Base-by-base conservation (phyloP, 2,797 vertebrate genomes). In the Scleropages formosus region DNA sequence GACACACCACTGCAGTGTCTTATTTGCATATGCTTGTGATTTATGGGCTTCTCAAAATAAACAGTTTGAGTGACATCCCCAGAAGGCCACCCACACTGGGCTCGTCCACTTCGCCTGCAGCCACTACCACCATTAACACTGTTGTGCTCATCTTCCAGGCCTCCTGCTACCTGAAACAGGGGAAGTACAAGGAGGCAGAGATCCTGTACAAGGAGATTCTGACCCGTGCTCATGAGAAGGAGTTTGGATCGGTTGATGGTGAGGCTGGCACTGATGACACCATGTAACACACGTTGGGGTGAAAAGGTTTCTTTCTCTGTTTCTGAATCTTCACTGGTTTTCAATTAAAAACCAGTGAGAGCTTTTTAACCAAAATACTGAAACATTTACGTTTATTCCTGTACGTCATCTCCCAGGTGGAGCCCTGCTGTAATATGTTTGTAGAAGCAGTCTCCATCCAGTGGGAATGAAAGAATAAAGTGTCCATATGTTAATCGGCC, bases 241-340 rank as follows among this genome's bases (percentile, higher is more conserved):
- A 99, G 85, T 99, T 99, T 84, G 97, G 98, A 79, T 96, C 96
- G 13, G 97, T 99, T 71, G 97, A 98, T 85, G 97, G 97, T 99
- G 91, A 93, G 95, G 72, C 67, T 9, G 11, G 11, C 11, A 27
- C 8, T 31, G 26, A 26, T 13, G 12, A 12, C 53, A 3, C 18
- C 12, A 58, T n/a, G 13, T 58, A 18, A n/a, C 10, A 12, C 18
- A 3, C 6, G 13, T 13, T 7, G n/a, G 12, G 9, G 0, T 49
- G 15, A 1, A 53, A 15, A 9, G 49, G 9, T 9, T 53, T 15
- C 49, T 53, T 6, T 12, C 53, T 58, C 18, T 12, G 3, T 3
- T n/a, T 58, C 12, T n/a, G 53, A 13, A 58, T 7, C n/a, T n/a
- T n/a, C n/a, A n/a, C n/a, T n/a, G n/a, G n/a, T n/a, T 31, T 39